Conservation (phyloP, 2,888 invertebrate species). For the Dysmachus trigonus region DNA sequence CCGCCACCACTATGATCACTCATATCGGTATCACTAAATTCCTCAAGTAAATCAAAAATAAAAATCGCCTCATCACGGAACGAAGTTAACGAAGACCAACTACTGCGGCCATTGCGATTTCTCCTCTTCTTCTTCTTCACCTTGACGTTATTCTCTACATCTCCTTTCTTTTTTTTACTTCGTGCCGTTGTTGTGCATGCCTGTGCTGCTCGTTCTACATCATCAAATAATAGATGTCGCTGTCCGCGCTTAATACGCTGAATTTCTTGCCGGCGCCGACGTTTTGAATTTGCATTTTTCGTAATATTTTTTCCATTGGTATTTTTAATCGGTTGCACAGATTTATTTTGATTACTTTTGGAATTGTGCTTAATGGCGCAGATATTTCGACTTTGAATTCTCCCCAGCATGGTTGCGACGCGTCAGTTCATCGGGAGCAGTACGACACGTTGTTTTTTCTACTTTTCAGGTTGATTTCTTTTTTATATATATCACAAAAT, state of each 20-base stretch:
- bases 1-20: constrained; percentile 54
- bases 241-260: constrained; percentile 8
- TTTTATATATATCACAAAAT: neutral
- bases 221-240: constrained; percentile 30
- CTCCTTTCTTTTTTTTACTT: constrained; percentile 3
- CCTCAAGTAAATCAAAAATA: neutral
- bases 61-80: neutral
- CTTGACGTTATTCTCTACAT: constrained; percentile 8
- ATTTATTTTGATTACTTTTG: neutral
- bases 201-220: neutral
- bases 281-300: constrained; percentile 11
- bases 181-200: neutral
- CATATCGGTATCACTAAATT: constrained; percentile 48
- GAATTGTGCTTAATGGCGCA: neutral
- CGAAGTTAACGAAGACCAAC: constrained; percentile 41
- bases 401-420: constrained; percentile 1
- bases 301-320: neutral
- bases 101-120: constrained; percentile 45
- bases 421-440: neutral
- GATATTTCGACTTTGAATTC: constrained; percentile 9
- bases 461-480: neutral
- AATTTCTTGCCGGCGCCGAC: constrained; percentile 11
- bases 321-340: neutral
- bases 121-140: constrained; percentile 53
- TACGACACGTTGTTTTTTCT: neutral